These are phyloP conservation scores for Hemicrepidius hirtus DNA, from an alignment of 2,888 invertebrate genomes.

Conservation along the genomic window DNA sequence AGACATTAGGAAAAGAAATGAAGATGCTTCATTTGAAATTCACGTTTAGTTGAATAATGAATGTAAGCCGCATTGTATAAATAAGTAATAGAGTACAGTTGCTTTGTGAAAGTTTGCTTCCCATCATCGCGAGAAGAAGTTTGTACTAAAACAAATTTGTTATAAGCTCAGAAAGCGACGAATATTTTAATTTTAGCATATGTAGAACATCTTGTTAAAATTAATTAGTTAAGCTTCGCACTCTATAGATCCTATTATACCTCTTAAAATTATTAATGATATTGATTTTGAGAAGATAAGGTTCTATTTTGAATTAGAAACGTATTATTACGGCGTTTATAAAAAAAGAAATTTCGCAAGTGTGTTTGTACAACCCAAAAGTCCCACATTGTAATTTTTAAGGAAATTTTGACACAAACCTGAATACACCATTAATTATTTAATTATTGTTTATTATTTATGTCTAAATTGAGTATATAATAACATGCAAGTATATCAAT, in stretches of 20 bases:
- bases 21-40: slow-evolving; percentile 20
- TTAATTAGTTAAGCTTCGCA: slow-evolving; percentile 6
- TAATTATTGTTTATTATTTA: neutral
- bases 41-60: slow-evolving; percentile 12
- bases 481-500: too few relatives aligned
- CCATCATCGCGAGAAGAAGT: slow-evolving; percentile 24
- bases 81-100: slow-evolving; percentile 23
- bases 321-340: too few relatives aligned
- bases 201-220: slow-evolving; percentile 39
- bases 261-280: too few relatives aligned
- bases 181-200: slow-evolving; percentile 20
- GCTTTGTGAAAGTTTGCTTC: slow-evolving; percentile 38
- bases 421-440: too few relatives aligned
- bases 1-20: neutral
- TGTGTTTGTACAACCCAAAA: too few relatives aligned
- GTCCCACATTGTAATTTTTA: too few relatives aligned
- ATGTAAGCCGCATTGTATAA: slow-evolving; percentile 2
- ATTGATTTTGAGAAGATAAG: too few relatives aligned
- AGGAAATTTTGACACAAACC: too few relatives aligned
- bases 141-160: slow-evolving; percentile 29
- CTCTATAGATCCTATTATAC: too few relatives aligned
- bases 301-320: too few relatives aligned
- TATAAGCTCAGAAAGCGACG: slow-evolving; percentile 29
- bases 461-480: neutral
- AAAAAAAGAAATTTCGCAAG: too few relatives aligned